Evolutionary conservation across 2,888 invertebrate species (phyloP).

Genomic region (Lottia scabra): DNA sequence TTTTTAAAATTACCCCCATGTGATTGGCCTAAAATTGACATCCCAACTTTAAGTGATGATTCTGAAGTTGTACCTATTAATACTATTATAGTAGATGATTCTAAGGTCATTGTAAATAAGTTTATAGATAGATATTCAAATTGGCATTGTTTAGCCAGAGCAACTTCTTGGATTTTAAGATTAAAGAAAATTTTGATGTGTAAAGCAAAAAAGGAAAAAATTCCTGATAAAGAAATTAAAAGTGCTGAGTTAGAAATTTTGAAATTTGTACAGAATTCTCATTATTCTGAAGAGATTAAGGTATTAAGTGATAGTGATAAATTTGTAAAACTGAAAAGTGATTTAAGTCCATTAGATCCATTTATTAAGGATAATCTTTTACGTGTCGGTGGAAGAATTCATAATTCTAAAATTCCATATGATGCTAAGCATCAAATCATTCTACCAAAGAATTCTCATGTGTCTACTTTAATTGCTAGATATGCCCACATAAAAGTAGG

Average conservation of each 20-base stretch:
- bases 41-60: too few relatives aligned
- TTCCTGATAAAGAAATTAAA: too few relatives aligned
- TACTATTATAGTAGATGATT: too few relatives aligned
- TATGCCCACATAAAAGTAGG: too few relatives aligned
- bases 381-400: constrained; percentile 1
- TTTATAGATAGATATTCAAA: too few relatives aligned
- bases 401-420: background rate
- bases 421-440: constrained; percentile 12
- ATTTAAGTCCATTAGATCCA: constrained; percentile 1
- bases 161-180: too few relatives aligned
- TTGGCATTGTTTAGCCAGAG: too few relatives aligned
- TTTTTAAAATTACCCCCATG: background rate
- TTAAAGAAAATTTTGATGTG: too few relatives aligned
- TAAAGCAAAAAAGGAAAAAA: too few relatives aligned
- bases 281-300: background rate
- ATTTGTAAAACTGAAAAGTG: background rate
- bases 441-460: constrained; percentile 8
- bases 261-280: background rate
- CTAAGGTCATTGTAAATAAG: too few relatives aligned
- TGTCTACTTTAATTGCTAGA: constrained; percentile 9
- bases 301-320: background rate
- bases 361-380: background rate
- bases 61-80: too few relatives aligned
- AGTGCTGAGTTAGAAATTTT: background rate
- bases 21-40: background rate